phyloP scores from a whole-genome alignment of 2,888 invertebrate genomes.

The Drosophila testacea region DNA sequence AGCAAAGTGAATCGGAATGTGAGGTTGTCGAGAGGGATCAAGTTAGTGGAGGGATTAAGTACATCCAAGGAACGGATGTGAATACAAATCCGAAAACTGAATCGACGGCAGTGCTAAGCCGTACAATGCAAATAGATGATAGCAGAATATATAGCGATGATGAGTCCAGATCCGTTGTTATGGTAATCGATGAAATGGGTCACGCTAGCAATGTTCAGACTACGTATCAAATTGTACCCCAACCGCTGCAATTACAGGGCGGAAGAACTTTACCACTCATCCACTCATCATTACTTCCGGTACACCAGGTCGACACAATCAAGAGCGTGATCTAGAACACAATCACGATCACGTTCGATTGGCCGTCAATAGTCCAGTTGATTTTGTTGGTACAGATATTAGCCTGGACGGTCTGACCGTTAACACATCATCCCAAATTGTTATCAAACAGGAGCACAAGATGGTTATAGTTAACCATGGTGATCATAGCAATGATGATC shows the following conservation, averaged over 20 bases:
- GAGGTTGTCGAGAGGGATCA: conserved; percentile 13
- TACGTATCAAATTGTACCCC: conserved; percentile 67
- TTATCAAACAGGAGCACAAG: conserved; percentile 81
- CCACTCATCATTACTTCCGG: conserved; percentile 40
- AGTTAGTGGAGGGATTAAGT: conserved; percentile 21
- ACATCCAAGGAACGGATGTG: conserved; percentile 4
- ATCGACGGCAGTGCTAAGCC: conserved; percentile 65
- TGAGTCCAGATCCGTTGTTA: conserved; percentile 78
- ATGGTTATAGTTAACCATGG: conserved; percentile 67
- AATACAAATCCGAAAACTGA: conserved; percentile 48
- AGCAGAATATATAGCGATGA: conserved; percentile 41
- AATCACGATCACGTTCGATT: not conserved
- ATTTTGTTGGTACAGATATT: conserved; percentile 76
- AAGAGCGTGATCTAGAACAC: not conserved
- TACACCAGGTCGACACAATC: conserved; percentile 63
- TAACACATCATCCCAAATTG: conserved; percentile 64
- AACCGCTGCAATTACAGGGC: conserved; percentile 55
- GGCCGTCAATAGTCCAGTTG: conserved; percentile 64
- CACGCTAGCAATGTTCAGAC: conserved; percentile 57
- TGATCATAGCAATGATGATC: conserved; percentile 10
- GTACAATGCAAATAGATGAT: conserved; percentile 40
- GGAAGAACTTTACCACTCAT: conserved; percentile 44
- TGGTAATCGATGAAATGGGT: conserved; percentile 82
- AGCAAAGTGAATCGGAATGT: conserved; percentile 39
- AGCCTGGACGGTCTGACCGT: conserved; percentile 77